Evolutionary conservation across 2,797 vertebrate species (phyloP), one percentile per base, ranked within the genome.

Genomic region (Danio jaintianensis): DNA sequence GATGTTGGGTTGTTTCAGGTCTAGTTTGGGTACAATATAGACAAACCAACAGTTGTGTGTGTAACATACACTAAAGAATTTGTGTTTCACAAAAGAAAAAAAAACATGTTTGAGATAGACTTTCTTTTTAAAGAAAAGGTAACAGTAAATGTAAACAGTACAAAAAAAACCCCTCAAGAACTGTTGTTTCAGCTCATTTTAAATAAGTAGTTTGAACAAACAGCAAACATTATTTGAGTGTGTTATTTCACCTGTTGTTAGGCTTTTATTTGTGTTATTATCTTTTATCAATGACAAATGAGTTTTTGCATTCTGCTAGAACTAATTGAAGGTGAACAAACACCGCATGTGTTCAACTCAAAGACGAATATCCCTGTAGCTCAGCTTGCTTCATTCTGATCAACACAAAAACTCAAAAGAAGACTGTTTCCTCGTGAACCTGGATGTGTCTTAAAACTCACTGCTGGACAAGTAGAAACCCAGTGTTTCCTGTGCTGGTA

Each of bases 401-500:
- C 71, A 61, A 29, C 45, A 73, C 20, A 47, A 16, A 58, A 29
- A 1, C 20, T 11, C 40, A 2, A 18, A 62, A 36, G 62, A 42
- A 36, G 52, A 48, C 61, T 74, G 48, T 47, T 75, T 47, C 6
- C 36, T 40, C 29, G 22, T 48, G 53, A 67, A 20, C 9, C 50
- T 76, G 74, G 38, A 43, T 53, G 15, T 53, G 38, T 64, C 48
- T 43, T 64, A 18, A 58, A 77, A 29, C 42, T 48, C 42, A 47
- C 62, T 20, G 22, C 75, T 67, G 63, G 63, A 43, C 63, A 67
- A 67, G 62, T 58, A 47, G 40, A 77, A 68, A 59, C 68, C 64
- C 75, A 78, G 64, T 58, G 42, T 59, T 45, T n/a, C 63, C 48
- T 68, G 29, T 53, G 48, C 52, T 78, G 63, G 75, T 59, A 78